These are phyloP conservation scores for Eutolmus rufibarbis DNA, from an alignment of 2,888 invertebrate genomes.

Conservation along the genomic window DNA sequence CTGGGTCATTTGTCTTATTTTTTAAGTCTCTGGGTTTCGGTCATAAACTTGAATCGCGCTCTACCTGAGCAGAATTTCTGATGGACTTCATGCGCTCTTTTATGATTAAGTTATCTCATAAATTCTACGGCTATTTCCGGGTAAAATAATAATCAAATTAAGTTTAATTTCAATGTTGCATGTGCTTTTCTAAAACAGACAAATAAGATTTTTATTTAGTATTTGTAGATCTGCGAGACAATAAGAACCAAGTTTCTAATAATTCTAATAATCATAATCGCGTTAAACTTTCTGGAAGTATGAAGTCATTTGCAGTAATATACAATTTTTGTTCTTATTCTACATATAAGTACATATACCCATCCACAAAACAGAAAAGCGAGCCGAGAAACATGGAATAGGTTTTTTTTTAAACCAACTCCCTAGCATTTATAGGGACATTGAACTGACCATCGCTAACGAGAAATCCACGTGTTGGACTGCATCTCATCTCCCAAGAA, in stretches of 20 bases:
- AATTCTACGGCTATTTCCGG: background rate
- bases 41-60: background rate
- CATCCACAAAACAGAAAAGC: background rate
- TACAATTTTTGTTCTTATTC: background rate
- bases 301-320: background rate
- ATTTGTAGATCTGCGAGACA: background rate
- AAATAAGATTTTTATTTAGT: background rate
- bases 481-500: background rate
- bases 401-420: background rate
- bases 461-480: background rate
- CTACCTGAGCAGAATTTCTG: background rate
- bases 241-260: background rate
- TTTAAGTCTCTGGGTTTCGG: background rate
- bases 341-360: background rate
- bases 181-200: no score
- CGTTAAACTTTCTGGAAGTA: background rate
- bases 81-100: background rate
- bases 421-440: background rate
- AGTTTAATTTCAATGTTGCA: background rate
- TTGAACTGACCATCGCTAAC: background rate
- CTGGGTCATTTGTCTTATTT: background rate
- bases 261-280: background rate
- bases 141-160: background rate
- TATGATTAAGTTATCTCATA: background rate
- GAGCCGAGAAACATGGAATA: background rate